Percentiles rank a stretch among this genome's conserved stretches.
These are phyloP conservation scores for Paedocypris micromegethes DNA, from an alignment of 2,797 vertebrate genomes.

Conservation along the genomic window DNA sequence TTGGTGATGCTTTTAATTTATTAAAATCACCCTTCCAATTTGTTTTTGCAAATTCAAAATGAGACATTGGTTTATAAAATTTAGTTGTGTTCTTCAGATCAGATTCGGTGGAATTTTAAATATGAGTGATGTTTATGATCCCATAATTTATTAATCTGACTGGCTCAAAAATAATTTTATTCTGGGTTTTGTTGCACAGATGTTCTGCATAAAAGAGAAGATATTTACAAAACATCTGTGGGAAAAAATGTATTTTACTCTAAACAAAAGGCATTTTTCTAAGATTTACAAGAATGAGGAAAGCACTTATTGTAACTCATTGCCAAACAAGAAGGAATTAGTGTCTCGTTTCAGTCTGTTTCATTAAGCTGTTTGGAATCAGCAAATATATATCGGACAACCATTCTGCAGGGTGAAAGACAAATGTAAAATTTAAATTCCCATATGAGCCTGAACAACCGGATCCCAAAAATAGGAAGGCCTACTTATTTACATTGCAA, in stretches of 20 bases:
- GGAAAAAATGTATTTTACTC: no score
- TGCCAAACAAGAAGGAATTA: neutral
- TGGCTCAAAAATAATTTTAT: neutral
- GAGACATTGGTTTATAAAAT: conserved; percentile 12
- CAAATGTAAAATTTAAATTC: conserved; percentile 44
- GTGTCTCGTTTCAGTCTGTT: conserved; percentile 31
- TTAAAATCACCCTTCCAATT: neutral
- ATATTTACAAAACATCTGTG: no score
- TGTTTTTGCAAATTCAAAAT: conserved; percentile 16
- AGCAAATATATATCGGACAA: conserved; percentile 33
- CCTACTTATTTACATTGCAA: conserved; percentile 59
- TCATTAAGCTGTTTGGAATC: conserved; percentile 21
- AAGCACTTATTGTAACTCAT: neutral
- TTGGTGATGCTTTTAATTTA: neutral
- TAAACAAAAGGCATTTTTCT: neutral
- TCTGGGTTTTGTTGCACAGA: no score
- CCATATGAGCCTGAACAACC: conserved; percentile 32
- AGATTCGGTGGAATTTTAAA: conserved; percentile 2
- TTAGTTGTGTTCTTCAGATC: conserved; percentile 3
- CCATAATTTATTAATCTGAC: neutral
- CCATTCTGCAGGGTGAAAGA: conserved; percentile 34
- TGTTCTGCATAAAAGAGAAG: no score
- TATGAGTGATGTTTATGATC: neutral
- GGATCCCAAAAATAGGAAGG: conserved; percentile 13
- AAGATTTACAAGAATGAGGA: neutral